Base-by-base conservation (phyloP, 92 coral and sea anemone genomes). In the Bergia puertoricense region DNA sequence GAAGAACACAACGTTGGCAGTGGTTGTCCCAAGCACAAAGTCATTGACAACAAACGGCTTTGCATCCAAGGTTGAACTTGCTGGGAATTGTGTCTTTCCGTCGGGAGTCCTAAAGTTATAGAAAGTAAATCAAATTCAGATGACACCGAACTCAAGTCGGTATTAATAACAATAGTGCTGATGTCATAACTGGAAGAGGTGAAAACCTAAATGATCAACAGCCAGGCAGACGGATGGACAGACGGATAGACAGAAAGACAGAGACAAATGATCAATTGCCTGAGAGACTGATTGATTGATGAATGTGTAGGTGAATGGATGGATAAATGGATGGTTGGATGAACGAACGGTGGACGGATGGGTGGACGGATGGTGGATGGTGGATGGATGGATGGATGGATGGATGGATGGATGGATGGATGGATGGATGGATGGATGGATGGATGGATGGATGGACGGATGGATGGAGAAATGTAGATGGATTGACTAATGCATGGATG, bases 51-150 rank as follows among this genome's bases (percentile, higher is more conserved):
- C 91, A 86, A 97, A 95, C 38, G 97, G 97, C 43, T 79, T 88
- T 48, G 97, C 99, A 76, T 97, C 99, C 40, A 97, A 88, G 46
- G 98, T 95, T 8, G 99, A 96, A 18, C 98, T 94, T 57, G 96
- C 96, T 50, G 97, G 96, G 79, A 86, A 90, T 38, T 74, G 36
- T 37, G 86, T 37, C 79, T 92, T 87, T 37, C 77, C 90, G 38
- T 51, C 81, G 10, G 93, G 57, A 57, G 89, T 86, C 86, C 96
- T 94, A 79, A 4, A 88, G 41, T 62, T 20, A 16, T 62, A 20
- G 8, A 20, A 62, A 62, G 20, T 18, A 54, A 54, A 10, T 54
- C 59, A 54, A 30, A 11, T 54, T 54, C 59, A 0, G 18, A 54
- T 11, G 18, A 54, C 59, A 54, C 11, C 16, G 0, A 15, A 51